These are phyloP conservation scores for Nyleta sp. DNA, from an alignment of 2,888 invertebrate genomes.

Conservation along the genomic window DNA sequence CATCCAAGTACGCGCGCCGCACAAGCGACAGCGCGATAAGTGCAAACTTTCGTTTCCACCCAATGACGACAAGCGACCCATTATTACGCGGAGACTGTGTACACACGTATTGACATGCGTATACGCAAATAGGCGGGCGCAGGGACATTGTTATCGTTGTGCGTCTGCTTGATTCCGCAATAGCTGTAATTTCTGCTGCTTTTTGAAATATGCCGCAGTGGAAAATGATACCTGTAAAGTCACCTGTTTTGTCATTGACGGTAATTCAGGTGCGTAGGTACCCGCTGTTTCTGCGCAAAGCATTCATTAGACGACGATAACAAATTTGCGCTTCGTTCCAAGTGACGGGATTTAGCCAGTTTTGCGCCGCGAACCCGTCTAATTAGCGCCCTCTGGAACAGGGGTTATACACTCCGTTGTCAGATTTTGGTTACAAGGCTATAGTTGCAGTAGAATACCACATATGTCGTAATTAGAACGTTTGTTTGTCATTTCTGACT, in stretches of 20 bases:
- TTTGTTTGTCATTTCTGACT: too few species aligned
- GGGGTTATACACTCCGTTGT: too few species aligned
- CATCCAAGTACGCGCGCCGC: slow-evolving; percentile 17
- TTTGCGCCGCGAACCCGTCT: slow-evolving; percentile 11
- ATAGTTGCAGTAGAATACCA: too few species aligned
- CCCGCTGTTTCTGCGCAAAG: slow-evolving; percentile 43
- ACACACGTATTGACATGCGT: slow-evolving; percentile 64
- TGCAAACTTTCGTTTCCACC: slow-evolving; percentile 64
- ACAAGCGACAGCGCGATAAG: slow-evolving; percentile 46
- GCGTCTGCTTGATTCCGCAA: slow-evolving; percentile 61
- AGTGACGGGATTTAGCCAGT: slow-evolving; percentile 31
- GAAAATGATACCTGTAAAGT: slow-evolving; percentile 57
- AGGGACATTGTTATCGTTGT: slow-evolving; percentile 59
- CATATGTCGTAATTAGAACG: too few species aligned
- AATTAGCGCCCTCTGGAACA: too few species aligned
- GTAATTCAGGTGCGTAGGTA: slow-evolving; percentile 53
- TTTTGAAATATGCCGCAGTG: slow-evolving; percentile 54
- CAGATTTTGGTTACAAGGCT: too few species aligned
- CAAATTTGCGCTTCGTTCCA: slow-evolving; percentile 33
- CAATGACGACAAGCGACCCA: slow-evolving; percentile 60
- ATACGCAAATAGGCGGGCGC: slow-evolving; percentile 59
- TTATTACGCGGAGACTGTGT: slow-evolving; percentile 60
- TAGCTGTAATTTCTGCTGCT: slow-evolving; percentile 61
- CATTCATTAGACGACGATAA: slow-evolving; percentile 43
- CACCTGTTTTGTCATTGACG: slow-evolving; percentile 60